Evolutionary conservation across 2,888 invertebrate species (phyloP).

Genomic region (Rhagophthalmus giganteus): DNA sequence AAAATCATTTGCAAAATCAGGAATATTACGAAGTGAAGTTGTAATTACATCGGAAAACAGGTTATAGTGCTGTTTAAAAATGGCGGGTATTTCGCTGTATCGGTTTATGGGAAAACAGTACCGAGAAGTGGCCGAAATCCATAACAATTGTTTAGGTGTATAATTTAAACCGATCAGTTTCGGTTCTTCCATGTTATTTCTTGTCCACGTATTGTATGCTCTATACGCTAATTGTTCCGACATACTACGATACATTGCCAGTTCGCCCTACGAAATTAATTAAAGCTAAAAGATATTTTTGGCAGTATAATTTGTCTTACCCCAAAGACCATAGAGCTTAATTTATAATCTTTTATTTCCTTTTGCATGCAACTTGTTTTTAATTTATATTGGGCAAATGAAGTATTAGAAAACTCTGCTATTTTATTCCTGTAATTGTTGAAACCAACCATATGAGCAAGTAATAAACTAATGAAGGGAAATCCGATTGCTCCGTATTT

Average conservation of each 20-base stretch:
- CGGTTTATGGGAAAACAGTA: background rate
- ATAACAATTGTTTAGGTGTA: conserved; percentile 52
- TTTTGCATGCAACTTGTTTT: background rate
- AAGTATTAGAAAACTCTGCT: background rate
- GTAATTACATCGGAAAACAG: conserved; percentile 1
- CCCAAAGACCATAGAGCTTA: background rate
- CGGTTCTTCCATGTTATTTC: conserved; percentile 9
- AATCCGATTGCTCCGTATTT: background rate
- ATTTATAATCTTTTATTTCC: background rate
- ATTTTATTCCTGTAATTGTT: background rate
- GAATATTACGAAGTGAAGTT: conserved; percentile 7
- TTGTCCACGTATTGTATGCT: conserved; percentile 11
- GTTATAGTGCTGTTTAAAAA: background rate
- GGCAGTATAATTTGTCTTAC: background rate
- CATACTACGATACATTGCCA: background rate
- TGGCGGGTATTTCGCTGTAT: background rate
- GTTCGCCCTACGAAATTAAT: background rate
- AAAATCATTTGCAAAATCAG: conserved; percentile 22
- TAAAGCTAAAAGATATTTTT: background rate
- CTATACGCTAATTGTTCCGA: conserved; percentile 5
- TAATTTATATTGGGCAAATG: background rate
- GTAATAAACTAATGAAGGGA: background rate
- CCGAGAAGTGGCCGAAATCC: conserved; percentile 6
- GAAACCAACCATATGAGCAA: background rate
- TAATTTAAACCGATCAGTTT: conserved; percentile 50